Conservation (phyloP, 2,888 invertebrate genomes). For the Troides aeacus region DNA sequence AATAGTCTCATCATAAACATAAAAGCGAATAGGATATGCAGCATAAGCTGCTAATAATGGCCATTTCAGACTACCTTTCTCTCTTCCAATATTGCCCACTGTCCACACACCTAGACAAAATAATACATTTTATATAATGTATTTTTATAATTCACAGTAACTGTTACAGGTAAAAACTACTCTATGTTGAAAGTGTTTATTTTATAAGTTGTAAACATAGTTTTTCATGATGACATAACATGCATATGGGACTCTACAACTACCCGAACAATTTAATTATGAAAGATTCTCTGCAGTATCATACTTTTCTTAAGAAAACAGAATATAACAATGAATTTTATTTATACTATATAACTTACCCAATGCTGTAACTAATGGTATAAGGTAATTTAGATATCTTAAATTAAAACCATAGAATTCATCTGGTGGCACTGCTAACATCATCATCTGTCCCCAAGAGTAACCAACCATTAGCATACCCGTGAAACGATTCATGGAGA, state of each 20-base stretch:
- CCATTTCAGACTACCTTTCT: conserved; percentile 86
- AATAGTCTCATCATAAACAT: conserved; percentile 86
- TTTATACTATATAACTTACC: conserved; percentile 72
- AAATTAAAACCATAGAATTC: conserved; percentile 85
- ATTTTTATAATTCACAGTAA: too few species aligned
- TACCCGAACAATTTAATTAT: too few species aligned
- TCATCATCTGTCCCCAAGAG: conserved; percentile 87
- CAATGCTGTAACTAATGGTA: conserved; percentile 86
- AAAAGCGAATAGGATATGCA: conserved; percentile 84
- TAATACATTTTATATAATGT: background rate
- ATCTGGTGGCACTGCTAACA: conserved; percentile 88
- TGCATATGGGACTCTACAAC: too few species aligned
- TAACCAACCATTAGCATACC: conserved; percentile 89
- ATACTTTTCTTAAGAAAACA: too few species aligned
- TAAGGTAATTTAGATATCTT: conserved; percentile 84
- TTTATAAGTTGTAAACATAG: too few species aligned
- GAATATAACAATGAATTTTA: too few species aligned
- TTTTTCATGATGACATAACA: too few species aligned
- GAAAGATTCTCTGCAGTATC: too few species aligned
- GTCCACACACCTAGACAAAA: conserved; percentile 88
- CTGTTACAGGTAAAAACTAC: too few species aligned
- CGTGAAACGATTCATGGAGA: conserved; percentile 87
- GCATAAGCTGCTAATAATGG: conserved; percentile 85
- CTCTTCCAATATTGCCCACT: conserved; percentile 94
- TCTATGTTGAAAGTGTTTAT: too few species aligned